Percentiles rank a stretch among this genome's conserved stretches.
phyloP scores from a whole-genome alignment of 2,797 vertebrate genomes.

The Caiman crocodilus region DNA sequence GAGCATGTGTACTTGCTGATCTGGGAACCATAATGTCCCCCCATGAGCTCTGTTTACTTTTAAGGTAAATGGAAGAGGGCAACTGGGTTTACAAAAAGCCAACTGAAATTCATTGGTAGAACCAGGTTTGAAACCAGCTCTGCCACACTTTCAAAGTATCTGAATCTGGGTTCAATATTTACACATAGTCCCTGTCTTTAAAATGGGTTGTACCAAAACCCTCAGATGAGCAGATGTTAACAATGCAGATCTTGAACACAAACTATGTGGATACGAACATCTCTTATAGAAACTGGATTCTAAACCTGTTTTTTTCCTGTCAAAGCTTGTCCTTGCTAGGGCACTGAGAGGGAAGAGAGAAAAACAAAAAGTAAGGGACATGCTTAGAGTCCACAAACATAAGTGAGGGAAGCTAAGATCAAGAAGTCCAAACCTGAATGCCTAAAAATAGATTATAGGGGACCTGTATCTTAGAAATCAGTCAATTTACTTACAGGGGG shows the following conservation, averaged over 20 bases:
- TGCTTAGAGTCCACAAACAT: background rate
- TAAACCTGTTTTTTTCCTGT: background rate
- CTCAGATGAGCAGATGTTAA: background rate
- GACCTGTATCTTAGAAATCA: background rate
- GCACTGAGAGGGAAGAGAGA: background rate
- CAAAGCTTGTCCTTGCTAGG: background rate
- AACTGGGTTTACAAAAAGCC: background rate
- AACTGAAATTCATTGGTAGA: background rate
- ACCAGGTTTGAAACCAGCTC: background rate
- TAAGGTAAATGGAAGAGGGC: background rate
- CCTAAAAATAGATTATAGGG: background rate
- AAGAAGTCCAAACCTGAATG: background rate
- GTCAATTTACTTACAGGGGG: background rate
- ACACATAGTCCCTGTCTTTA: background rate
- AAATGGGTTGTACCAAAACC: background rate
- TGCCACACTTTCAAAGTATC: background rate
- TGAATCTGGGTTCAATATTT: background rate
- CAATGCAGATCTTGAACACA: rapidly evolving
- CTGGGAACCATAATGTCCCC: background rate
- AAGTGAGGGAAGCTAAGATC: background rate
- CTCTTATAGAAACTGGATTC: background rate
- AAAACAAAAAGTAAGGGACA: background rate
- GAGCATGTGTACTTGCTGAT: background rate
- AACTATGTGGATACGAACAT: background rate
- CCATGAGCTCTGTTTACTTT: background rate